Conservation (phyloP, 2,888 invertebrate species). For the Rutpela maculata region DNA sequence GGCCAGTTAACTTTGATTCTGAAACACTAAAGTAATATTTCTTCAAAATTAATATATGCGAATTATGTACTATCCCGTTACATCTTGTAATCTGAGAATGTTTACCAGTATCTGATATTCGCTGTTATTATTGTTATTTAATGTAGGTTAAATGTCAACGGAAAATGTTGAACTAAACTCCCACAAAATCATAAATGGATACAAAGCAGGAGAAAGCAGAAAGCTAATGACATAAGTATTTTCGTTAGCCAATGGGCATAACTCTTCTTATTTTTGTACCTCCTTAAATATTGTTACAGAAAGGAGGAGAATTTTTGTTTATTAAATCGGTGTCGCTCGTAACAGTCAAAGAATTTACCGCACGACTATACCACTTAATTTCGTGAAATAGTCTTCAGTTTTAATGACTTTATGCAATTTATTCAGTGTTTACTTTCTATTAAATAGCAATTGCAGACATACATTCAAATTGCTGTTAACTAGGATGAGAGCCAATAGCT, state of each 20-base stretch:
- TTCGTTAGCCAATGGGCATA: not conserved
- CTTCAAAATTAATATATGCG: not conserved
- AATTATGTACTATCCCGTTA: slow-evolving; percentile 22
- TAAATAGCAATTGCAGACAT: not conserved
- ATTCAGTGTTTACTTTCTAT: slow-evolving; percentile 4
- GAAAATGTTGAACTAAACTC: slow-evolving; percentile 10
- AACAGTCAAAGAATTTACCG: not conserved
- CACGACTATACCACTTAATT: slow-evolving; percentile 8
- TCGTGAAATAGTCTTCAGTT: not conserved
- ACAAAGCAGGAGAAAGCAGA: slow-evolving; percentile 23
- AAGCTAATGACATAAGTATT: slow-evolving; percentile 25
- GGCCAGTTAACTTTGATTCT: not conserved
- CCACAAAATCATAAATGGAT: slow-evolving; percentile 13
- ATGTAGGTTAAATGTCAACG: slow-evolving; percentile 27
- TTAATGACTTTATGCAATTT: slow-evolving; percentile 18
- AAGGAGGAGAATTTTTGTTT: not conserved
- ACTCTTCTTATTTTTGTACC: slow-evolving; percentile 9
- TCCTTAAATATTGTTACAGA: not conserved
- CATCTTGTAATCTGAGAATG: slow-evolving; percentile 17
- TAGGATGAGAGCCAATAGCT: not conserved
- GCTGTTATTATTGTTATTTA: slow-evolving; percentile 8
- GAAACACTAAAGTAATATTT: not conserved
- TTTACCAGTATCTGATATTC: not conserved
- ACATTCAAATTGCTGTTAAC: not conserved
- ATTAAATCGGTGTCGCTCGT: not conserved